Evolutionary conservation across 2,113 vertebrate species (phyloP).

Genomic region (Ceyx melanurus): DNA sequence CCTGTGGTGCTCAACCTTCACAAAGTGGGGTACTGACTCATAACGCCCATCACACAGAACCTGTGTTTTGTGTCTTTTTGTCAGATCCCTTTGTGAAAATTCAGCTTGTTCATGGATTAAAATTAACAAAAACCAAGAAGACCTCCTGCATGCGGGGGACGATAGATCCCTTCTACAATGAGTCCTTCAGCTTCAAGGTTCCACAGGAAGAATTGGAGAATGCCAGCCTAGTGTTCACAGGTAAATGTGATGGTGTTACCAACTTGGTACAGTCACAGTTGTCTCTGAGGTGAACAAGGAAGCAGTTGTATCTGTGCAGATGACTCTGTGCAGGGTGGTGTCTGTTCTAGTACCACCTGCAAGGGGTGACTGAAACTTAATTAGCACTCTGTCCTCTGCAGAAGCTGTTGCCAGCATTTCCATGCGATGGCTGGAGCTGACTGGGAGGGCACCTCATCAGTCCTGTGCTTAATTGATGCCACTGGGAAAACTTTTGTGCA

Average conservation of each 20-base stretch:
- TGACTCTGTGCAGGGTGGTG: background rate
- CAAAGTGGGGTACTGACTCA: rapidly evolving
- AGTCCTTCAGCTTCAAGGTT: conserved; percentile 91
- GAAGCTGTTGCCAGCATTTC: background rate
- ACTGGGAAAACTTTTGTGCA: background rate
- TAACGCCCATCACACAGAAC: rapidly evolving
- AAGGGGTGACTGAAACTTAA: too few relatives aligned
- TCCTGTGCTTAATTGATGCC: background rate
- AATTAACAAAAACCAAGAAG: conserved; percentile 89
- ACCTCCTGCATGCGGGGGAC: conserved; percentile 88
- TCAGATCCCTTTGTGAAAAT: conserved; percentile 93
- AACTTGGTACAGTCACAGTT: rapidly evolving
- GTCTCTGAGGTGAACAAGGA: background rate
- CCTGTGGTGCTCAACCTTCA: background rate
- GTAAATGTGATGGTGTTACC: conserved; percentile 35
- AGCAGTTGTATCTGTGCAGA: background rate
- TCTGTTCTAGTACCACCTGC: background rate
- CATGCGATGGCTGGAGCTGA: background rate
- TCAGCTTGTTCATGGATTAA: conserved; percentile 87
- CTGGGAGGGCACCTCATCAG: rapidly evolving
- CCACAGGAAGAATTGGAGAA: conserved; percentile 86
- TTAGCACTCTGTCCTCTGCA: background rate
- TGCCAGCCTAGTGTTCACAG: conserved; percentile 90
- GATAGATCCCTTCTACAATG: conserved; percentile 90
- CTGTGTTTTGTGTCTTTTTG: conserved; percentile 3